phyloP scores from a whole-genome alignment of 2,113 vertebrate species.

The Mus musculus region GRCm39 chr9:112375001-112375500 shows the following conservation, averaged over 20 bases:
- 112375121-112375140: background rate
- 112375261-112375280: background rate
- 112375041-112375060: background rate
- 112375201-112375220: background rate
- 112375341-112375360: no score
- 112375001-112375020: background rate
- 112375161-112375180: background rate
- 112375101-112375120: background rate
- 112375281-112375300: background rate
- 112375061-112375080: background rate
- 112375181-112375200: background rate
- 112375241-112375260: background rate
- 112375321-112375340: no score
- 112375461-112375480: background rate
- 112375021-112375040: background rate
- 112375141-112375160: background rate
- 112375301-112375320: background rate
- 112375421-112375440: background rate
- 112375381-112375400: background rate
- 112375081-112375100: background rate
- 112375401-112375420: background rate
- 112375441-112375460: background rate
- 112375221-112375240: background rate
- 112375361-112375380: background rate
- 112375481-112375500: background rate